phyloP scores from a whole-genome alignment of 2,113 vertebrate species.

The Labeo catla region DNA sequence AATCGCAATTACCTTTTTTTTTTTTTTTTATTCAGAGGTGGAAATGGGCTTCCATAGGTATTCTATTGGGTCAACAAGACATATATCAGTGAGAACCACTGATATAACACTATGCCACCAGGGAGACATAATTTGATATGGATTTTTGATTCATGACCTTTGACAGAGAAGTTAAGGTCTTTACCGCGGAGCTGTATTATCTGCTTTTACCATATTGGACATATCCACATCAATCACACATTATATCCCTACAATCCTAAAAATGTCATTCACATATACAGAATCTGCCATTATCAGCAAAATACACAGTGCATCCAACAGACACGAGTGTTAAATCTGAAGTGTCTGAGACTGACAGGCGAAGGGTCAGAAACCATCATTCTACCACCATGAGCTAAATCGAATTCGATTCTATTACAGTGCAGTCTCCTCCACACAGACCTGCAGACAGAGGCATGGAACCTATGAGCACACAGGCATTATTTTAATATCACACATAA shows the following conservation, averaged over 20 bases:
- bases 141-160: neutral
- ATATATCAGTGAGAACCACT: neutral
- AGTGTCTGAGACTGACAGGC: neutral
- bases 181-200: neutral
- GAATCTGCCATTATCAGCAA: neutral
- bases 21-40: no score
- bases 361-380: constrained; percentile 4
- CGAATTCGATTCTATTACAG: constrained; percentile 47
- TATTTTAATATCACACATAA: constrained; percentile 38
- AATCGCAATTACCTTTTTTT: no score
- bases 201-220: neutral
- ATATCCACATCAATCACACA: neutral
- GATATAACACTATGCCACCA: neutral
- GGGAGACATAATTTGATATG: neutral
- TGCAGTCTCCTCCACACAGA: constrained; percentile 18
- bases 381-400: constrained; percentile 2
- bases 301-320: neutral
- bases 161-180: neutral
- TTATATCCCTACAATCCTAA: neutral
- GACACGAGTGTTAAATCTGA: neutral
- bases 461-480: neutral
- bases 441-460: constrained; percentile 2
- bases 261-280: neutral
- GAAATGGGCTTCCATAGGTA: neutral
- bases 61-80: neutral